Evolutionary conservation across 1,140 invertebrate genomes (phyloP), one percentile per base, ranked within the genome.

Genomic region (Drosophila truncata): DNA sequence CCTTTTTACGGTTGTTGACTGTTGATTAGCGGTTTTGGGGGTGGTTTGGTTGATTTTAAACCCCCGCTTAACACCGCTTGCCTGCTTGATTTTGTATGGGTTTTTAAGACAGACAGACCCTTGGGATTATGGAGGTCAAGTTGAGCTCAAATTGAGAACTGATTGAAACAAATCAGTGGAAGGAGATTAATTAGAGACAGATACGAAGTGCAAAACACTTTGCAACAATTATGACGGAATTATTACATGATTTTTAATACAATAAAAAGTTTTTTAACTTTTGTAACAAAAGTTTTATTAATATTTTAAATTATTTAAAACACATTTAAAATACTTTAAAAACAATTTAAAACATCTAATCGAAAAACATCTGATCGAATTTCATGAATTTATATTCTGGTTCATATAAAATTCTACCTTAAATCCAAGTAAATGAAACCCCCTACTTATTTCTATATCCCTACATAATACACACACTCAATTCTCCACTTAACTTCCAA

Each of bases 1-100:
- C 50, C 50, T 23, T 75, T 75, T 78, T 52, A 72, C 63, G 63
- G 64, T 62, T 86, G 80, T 87, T 87, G 71, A 77, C 83, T 77
- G 67, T 71, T 47, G 44, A 20, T 54, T 52, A 18, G 42, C 9
- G 13, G 42, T 72, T 60, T 42, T 27, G 0, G 10, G 65, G 41
- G 50, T 71, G 50, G 23, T 31, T 70, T 23, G 5, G 27, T 8
- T 6, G 54, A 59, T 41, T 49, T 52, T 13, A 29, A 47, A 11
- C 42, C 25, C 41, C 23, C 33, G 29, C 8, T 66, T 29, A 57
- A 25, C 1, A 16, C 23, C 58, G 1, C 39, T 46, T n/a, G 31
- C 59, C 18, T 47, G 33, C 50, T 25, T 14, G 11, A 25, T 33
- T 52, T 67, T 25, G 67, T 47, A 31, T 37, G 6, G 33, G 42